Evolutionary conservation across 2,888 invertebrate genomes (phyloP), one percentile per base, ranked within the genome.

Genomic region (Drosophila kambysellisi): DNA sequence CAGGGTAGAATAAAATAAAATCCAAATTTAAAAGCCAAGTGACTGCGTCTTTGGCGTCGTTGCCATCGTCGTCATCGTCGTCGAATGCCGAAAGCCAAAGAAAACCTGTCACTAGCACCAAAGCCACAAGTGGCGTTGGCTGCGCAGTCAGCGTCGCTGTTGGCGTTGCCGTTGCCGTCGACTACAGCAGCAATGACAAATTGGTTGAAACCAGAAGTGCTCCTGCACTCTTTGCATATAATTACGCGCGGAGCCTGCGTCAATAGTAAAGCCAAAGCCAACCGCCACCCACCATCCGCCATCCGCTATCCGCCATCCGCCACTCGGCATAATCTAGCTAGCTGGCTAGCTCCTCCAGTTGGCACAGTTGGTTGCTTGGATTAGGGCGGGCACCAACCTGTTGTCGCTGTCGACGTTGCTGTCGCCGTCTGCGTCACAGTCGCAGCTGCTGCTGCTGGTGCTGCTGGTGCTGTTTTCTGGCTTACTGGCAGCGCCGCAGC

Each of bases 181-280:
- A 35, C 69, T 25, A 51, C 76, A 39, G 41, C 68, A 76, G 70
- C 74, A 70, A 69, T 85, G 85, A 85, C 85, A 88, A 85, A 85
- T 88, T 85, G 85, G 70, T 70, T 79, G 77, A 84, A 85, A 87
- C 85, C 85, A 85, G 85, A 88, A 85, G 85, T 88, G 77, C 85
- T 83, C 83, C 86, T 86, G 83, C 83, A 74, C 84, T 81, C 82
- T 84, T 80, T 75, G 82, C 83, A 79, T 78, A 79, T 75, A 79
- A 69, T 78, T 74, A 77, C 71, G 77, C 62, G 43, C 60, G 66
- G 57, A 64, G 72, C 52, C 72, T 72, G 70, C 51, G 48, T 56
- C 65, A 61, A 48, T 53, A 33, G 52, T 59, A 58, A 33, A 25
- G 35, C 43, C 17, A 39, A 51, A 35, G 46, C 41, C 56, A 17